A percentile compares a stretch with the other conserved stretches of the same genome.
phyloP scores from a whole-genome alignment of 2,888 invertebrate genomes.

The Tipula unca region DNA sequence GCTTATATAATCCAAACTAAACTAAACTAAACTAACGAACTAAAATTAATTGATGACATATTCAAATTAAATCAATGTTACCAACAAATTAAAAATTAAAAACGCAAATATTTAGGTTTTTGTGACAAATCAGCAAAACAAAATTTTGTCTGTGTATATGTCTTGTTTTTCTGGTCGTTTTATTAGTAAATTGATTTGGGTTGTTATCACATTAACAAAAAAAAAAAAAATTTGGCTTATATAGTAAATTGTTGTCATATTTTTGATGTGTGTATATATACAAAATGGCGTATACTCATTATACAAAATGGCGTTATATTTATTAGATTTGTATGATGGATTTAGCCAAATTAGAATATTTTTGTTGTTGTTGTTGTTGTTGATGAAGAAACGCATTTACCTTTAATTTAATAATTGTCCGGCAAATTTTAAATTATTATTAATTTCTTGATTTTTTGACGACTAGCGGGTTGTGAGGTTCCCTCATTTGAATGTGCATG shows the following conservation, averaged over 20 bases:
- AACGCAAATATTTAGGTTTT: background rate
- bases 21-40: background rate
- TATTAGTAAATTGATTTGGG: background rate
- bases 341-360: background rate
- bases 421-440: background rate
- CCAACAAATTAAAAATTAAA: background rate
- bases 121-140: background rate
- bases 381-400: background rate
- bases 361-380: background rate
- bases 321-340: too few species aligned
- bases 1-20: background rate
- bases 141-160: background rate
- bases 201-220: background rate
- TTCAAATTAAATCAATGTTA: background rate
- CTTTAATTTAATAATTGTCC: background rate
- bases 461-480: background rate
- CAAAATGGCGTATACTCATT: background rate
- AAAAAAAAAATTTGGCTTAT: background rate
- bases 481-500: background rate
- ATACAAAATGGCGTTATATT: background rate
- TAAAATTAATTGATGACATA: background rate
- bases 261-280: background rate
- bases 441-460: background rate
- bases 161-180: background rate
- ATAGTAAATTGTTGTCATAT: background rate